Evolutionary conservation across 2,888 invertebrate genomes (phyloP), one percentile per base, ranked within the genome.

Genomic region (Epinotia demarniana): DNA sequence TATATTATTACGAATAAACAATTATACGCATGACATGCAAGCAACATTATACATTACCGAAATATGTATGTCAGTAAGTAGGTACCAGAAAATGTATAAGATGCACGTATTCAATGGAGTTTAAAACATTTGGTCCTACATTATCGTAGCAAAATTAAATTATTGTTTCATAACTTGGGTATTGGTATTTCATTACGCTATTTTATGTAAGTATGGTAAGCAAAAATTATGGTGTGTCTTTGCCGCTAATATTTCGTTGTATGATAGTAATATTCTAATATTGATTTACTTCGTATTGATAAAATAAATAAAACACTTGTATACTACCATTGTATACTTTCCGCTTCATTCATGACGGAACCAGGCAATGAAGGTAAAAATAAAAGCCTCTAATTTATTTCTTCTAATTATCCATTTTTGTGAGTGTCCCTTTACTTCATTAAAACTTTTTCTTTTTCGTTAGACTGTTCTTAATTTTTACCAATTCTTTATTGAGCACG

Each of bases 311-410:
- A 71, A 66, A 63, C 60, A 77, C 80, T 85, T 86, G 82, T 86
- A 86, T 83, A 78, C 78, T 85, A 79, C 84, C 84, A 83, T 90
- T 89, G 84, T 58, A 69, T 69, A 89, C 86, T 92, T 94, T 89
- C 86, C 90, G 93, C 93, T 90, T 83, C 92, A 92, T 93, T 93
- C 85, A 85, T 83, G 86, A 87, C 87, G 93, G 89, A 92, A 89
- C 92, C 93, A 94, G 94, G 92, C 91, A 81, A 93, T 90, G 90
- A 94, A 94, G 94, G 94, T 94, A 94, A 94, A 90, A 89, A 80
- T 77, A 86, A 79, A 85, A 83, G 81, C 84, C 80, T 81, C 84
- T 76, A 82, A 81, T 84, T 86, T 84, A 84, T 85, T 85, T 85
- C 79, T 81, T 84, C 85, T 84, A 86, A 80, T 85, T 84, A 84